A percentile compares a stretch with the other conserved stretches of the same genome.
phyloP scores from a whole-genome alignment of 2,888 invertebrate species.

The Alitta virens region DNA sequence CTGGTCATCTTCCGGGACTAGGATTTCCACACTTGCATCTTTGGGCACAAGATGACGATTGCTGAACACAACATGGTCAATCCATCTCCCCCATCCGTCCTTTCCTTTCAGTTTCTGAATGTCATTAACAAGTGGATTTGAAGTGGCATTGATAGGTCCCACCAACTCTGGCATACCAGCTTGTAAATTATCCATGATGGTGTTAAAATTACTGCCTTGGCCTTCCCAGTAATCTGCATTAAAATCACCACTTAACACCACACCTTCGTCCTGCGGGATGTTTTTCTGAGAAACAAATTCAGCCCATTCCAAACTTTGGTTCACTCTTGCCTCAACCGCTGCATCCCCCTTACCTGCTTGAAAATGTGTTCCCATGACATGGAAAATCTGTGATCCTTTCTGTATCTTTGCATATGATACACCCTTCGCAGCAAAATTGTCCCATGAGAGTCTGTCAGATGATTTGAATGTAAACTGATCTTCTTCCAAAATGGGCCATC shows the following conservation, averaged over 20 bases:
- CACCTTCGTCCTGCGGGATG: slow-evolving; percentile 8
- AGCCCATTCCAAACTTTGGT: slow-evolving; percentile 7
- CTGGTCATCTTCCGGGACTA: slow-evolving; percentile 12
- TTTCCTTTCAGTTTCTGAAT: slow-evolving; percentile 14
- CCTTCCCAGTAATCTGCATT: slow-evolving; percentile 11
- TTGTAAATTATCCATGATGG: slow-evolving; percentile 11
- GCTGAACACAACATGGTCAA: slow-evolving; percentile 19
- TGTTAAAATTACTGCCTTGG: too few relatives aligned
- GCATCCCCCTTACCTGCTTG: slow-evolving; percentile 12
- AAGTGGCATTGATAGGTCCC: slow-evolving; percentile 16
- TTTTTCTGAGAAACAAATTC: slow-evolving; percentile 8
- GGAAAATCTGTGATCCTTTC: slow-evolving; percentile 9
- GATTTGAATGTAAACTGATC: slow-evolving; percentile 4
- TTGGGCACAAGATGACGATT: background rate
- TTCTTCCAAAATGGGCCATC: slow-evolving; percentile 14
- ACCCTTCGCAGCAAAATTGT: slow-evolving; percentile 17
- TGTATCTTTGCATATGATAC: slow-evolving; percentile 14
- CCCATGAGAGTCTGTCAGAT: background rate
- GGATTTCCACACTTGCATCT: slow-evolving; percentile 2
- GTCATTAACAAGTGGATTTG: slow-evolving; percentile 18
- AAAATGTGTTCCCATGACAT: slow-evolving; percentile 21
- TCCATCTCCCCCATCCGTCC: slow-evolving; percentile 8
- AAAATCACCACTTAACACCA: slow-evolving; percentile 20
- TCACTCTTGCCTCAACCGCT: background rate
- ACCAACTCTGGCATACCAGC: slow-evolving; percentile 4